Conservation (phyloP, 2,113 vertebrate genomes). For the Dolichallabes microphthalmus region DNA sequence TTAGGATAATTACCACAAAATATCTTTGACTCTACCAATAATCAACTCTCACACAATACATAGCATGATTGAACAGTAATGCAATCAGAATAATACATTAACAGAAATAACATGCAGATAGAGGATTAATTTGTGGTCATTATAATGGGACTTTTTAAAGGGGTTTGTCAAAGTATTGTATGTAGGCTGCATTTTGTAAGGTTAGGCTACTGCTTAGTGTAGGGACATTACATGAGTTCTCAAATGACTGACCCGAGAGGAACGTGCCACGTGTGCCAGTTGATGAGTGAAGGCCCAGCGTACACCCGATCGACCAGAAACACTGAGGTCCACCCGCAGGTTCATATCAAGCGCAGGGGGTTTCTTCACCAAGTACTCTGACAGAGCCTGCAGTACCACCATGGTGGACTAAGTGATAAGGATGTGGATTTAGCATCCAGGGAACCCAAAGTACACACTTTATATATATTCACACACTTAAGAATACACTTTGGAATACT, state of each 20-base stretch:
- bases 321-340: conserved; percentile 64
- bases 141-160: no score
- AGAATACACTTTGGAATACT: no score
- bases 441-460: not conserved
- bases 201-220: no score
- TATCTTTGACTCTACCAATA: no score
- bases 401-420: conserved; percentile 68
- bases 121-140: no score
- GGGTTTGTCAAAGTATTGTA: no score
- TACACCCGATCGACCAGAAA: conserved; percentile 57
- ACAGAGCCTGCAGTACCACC: conserved; percentile 75
- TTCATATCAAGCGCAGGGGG: conserved; percentile 50
- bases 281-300: conserved; percentile 62
- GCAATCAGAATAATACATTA: no score
- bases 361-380: conserved; percentile 62
- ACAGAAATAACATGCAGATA: no score
- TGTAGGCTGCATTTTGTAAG: no score
- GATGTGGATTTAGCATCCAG: not conserved
- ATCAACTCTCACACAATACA: no score
- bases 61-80: no score
- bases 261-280: conserved; percentile 61
- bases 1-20: not conserved
- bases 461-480: not conserved
- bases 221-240: no score
- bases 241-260: conserved; percentile 59